Conservation (phyloP, 2,797 vertebrate genomes). For the Halcyon smyrnensis region DNA sequence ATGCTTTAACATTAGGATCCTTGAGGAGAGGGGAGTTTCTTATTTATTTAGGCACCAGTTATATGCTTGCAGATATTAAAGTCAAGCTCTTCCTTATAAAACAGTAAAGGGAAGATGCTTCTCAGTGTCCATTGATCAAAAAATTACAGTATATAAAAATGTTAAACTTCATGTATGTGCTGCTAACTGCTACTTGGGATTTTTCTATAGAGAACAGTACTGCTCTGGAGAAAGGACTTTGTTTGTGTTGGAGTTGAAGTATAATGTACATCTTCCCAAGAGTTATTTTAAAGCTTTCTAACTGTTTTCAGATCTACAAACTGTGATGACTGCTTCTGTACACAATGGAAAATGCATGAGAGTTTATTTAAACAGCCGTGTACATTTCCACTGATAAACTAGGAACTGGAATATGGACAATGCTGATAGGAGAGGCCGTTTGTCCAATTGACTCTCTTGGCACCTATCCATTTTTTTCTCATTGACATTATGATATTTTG, state of each 20-base stretch:
- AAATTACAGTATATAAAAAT: background rate
- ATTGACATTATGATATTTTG: slow-evolving; percentile 56
- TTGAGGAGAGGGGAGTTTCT: background rate
- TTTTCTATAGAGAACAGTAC: background rate
- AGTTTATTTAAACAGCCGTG: slow-evolving; percentile 60
- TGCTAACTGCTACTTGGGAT: background rate
- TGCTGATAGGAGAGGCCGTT: slow-evolving; percentile 56
- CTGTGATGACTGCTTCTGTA: background rate
- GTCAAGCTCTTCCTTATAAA: slow-evolving; percentile 15
- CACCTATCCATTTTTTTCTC: slow-evolving; percentile 41
- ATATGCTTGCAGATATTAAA: slow-evolving; percentile 5
- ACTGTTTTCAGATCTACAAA: background rate
- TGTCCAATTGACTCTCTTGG: slow-evolving; percentile 55
- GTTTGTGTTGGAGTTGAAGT: background rate
- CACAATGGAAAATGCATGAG: slow-evolving; percentile 2
- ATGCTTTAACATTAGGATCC: background rate
- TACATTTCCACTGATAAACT: slow-evolving; percentile 29
- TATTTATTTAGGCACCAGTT: background rate
- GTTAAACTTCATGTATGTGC: background rate
- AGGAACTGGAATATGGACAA: slow-evolving; percentile 51
- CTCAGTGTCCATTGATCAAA: background rate
- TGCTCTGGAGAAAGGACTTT: background rate
- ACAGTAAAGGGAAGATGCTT: background rate
- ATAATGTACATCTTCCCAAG: background rate
- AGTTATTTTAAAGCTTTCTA: background rate